phyloP scores from a whole-genome alignment of 2,888 invertebrate genomes.

The Endotricha flammealis region DNA sequence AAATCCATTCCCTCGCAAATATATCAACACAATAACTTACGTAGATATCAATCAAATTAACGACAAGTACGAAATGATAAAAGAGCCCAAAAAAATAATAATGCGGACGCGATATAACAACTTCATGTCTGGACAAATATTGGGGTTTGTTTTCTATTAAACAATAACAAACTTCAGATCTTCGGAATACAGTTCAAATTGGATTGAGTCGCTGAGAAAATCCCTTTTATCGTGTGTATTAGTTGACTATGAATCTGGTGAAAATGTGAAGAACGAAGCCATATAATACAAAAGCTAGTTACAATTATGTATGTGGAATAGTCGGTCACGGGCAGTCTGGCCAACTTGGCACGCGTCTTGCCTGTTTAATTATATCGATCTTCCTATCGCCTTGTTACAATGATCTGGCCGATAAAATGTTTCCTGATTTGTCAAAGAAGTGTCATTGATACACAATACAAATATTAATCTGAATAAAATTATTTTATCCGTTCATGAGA shows the following conservation, averaged over 20 bases:
- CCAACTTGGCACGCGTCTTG: constrained; percentile 62
- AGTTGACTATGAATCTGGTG: background rate
- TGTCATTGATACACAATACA: constrained; percentile 3
- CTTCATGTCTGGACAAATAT: constrained; percentile 1
- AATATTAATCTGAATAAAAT: too few relatives aligned
- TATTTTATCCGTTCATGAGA: too few relatives aligned
- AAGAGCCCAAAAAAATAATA: too few relatives aligned
- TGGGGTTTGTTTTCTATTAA: background rate
- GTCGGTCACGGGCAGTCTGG: constrained; percentile 54
- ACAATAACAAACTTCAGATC: background rate
- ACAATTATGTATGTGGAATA: constrained; percentile 21
- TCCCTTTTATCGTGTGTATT: background rate
- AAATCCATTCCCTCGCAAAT: too few relatives aligned
- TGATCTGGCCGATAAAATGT: constrained; percentile 25
- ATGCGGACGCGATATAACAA: too few relatives aligned
- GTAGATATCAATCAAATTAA: too few relatives aligned
- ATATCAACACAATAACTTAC: too few relatives aligned
- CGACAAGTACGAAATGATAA: too few relatives aligned
- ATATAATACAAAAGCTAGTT: constrained; percentile 10
- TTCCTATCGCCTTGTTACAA: constrained; percentile 35
- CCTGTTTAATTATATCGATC: constrained; percentile 63
- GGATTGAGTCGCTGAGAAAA: background rate
- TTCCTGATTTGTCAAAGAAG: constrained; percentile 27
- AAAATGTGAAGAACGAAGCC: constrained; percentile 11
- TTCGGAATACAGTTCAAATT: background rate